These are phyloP conservation scores for Botia kubotai DNA, from an alignment of 2,797 vertebrate species.

Conservation along the genomic window DNA sequence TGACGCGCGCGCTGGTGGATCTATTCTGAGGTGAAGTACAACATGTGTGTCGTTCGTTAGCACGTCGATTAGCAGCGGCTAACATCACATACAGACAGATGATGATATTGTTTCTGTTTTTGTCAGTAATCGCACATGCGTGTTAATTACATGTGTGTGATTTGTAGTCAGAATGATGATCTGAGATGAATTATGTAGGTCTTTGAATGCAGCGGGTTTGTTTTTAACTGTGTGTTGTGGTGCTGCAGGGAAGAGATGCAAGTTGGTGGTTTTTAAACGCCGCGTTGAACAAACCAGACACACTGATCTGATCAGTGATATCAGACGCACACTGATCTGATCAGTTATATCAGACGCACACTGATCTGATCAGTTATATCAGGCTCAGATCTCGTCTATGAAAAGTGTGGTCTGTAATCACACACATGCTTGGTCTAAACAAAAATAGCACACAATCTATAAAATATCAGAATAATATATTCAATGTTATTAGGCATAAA, in stretches of 20 bases:
- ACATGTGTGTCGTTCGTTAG: slow-evolving; percentile 18
- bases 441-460: no score
- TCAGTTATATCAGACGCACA: no score
- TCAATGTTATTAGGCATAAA: neutral
- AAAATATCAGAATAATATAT: neutral
- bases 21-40: slow-evolving; percentile 27
- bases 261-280: slow-evolving; percentile 33
- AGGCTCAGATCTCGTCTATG: no score
- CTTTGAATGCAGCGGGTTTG: neutral
- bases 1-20: neutral
- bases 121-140: neutral
- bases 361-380: no score
- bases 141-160: neutral
- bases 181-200: neutral
- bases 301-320: neutral
- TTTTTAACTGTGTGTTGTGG: neutral
- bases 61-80: slow-evolving; percentile 41
- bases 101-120: neutral
- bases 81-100: slow-evolving; percentile 35
- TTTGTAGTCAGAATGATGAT: neutral
- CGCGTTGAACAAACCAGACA: slow-evolving; percentile 21
- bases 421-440: no score
- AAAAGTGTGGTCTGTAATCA: no score
- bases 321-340: neutral
- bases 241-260: neutral